Evolutionary conservation across 1,140 invertebrate genomes (phyloP), one percentile per base, ranked within the genome.

Genomic region (Propsilocerus akamusi): DNA sequence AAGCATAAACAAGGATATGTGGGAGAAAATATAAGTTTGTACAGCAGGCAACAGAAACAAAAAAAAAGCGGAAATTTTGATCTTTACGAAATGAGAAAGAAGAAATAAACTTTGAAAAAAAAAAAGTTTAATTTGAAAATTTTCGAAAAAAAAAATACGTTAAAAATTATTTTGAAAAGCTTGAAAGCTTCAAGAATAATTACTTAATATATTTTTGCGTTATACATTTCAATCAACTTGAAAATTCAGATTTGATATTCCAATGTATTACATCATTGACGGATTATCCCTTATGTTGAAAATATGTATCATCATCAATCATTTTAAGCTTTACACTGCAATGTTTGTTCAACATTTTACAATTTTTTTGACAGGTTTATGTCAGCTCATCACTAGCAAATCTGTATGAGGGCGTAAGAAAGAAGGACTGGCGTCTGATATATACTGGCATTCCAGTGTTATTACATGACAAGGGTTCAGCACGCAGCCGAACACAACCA

Each of bases 361-460:
- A 20, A n/a, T 20, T 17, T 54, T 55, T 47, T 51, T 61, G 60
- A 0, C 69, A 79, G 63, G 79, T 90, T 22, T 83, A 72, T 60
- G 86, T 90, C 0, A 83, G 84, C 56, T 72, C 76, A 25, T 85
- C 83, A 12, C 61, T 90, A 57, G 84, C 83, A 14, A 89, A 88
- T 65, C 63, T 91, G 28, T 90, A 82, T 56, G 74, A 78, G 51
- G 75, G 77, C 37, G 73, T 68, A 25, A 68, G 72, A 7, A 65
- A 71, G 25, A 66, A 68, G 32, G 71, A 77, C 6, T 91, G 87
- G 87, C 72, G 80, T 53, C 68, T 89, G 11, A 72, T 76, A 46
- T 81, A 77, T 63, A 87, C 83, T 0, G 87, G 87, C 7, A 83
- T 91, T 26, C 87, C 86, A 0, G 75, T 89, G 1, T 70, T 91